phyloP scores from a whole-genome alignment of 1,140 invertebrate species.

The Brachionus rubens region DNA sequence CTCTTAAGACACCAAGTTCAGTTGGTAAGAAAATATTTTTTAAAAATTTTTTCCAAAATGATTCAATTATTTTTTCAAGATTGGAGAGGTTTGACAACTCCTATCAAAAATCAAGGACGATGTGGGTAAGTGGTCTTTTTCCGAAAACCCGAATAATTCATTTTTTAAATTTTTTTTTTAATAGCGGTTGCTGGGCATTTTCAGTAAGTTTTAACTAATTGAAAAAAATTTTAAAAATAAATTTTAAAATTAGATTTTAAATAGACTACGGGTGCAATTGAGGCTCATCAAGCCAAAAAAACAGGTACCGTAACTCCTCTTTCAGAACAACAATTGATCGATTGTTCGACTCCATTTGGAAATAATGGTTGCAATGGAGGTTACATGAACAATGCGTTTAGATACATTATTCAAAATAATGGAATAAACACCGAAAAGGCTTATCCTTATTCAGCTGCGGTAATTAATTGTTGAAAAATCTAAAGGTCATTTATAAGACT shows the following conservation, averaged over 20 bases:
- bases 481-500: background rate
- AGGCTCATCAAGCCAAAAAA: constrained; percentile 7
- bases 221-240: background rate
- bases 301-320: background rate
- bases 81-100: constrained; percentile 31
- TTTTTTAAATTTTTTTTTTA: background rate
- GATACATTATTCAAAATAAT: constrained; percentile 54
- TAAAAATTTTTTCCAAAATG: background rate
- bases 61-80: background rate
- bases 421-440: constrained; percentile 31
- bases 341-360: constrained; percentile 71
- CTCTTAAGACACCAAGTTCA: background rate
- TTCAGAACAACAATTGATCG: constrained; percentile 87
- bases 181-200: constrained; percentile 20
- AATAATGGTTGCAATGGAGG: constrained; percentile 51
- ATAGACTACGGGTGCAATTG: constrained; percentile 28
- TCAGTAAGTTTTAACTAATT: background rate
- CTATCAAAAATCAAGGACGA: constrained; percentile 45
- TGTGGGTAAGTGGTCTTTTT: constrained; percentile 25
- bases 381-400: constrained; percentile 52
- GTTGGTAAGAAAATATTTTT: constrained; percentile 7
- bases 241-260: background rate
- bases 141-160: background rate
- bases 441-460: constrained; percentile 43
- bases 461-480: background rate